Percentiles rank a stretch among this genome's conserved stretches.
Evolutionary conservation across 2,797 vertebrate genomes (phyloP).

Genomic region (Uromys caudimaculatus): DNA sequence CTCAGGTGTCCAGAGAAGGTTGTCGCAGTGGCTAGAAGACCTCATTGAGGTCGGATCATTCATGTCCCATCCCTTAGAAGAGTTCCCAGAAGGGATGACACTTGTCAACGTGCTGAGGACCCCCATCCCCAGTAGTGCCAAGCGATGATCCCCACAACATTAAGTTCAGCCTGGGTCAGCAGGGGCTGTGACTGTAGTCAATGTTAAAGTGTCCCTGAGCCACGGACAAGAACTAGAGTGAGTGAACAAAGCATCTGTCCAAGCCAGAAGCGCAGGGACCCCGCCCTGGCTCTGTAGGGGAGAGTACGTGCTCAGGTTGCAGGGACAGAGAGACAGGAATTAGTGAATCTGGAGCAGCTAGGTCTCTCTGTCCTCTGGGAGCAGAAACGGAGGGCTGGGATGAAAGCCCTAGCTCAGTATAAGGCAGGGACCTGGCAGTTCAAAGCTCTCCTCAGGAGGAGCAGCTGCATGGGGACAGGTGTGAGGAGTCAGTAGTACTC

Average conservation of each 20-base stretch:
- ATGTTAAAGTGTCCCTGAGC: background rate
- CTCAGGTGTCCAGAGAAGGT: background rate
- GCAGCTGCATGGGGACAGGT: background rate
- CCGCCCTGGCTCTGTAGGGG: background rate
- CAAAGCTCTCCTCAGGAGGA: background rate
- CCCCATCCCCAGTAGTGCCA: background rate
- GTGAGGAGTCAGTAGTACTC: background rate
- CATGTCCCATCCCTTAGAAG: background rate
- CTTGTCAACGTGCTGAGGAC: fast-evolving
- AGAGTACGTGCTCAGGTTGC: background rate
- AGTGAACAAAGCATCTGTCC: background rate
- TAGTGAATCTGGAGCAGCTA: background rate
- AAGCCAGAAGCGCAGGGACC: background rate
- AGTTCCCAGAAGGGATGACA: background rate
- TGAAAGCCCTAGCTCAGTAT: too few species aligned
- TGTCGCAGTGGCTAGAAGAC: background rate
- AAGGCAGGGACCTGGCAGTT: background rate
- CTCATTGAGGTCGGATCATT: background rate
- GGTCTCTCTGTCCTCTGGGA: background rate
- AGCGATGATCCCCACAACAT: background rate
- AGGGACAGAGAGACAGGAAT: background rate
- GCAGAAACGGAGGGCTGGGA: background rate
- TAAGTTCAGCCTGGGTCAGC: background rate
- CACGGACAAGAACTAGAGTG: background rate
- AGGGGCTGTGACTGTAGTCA: background rate